Base-by-base conservation (phyloP, 2,888 invertebrate genomes). In the Oscheius sp. region DNA sequence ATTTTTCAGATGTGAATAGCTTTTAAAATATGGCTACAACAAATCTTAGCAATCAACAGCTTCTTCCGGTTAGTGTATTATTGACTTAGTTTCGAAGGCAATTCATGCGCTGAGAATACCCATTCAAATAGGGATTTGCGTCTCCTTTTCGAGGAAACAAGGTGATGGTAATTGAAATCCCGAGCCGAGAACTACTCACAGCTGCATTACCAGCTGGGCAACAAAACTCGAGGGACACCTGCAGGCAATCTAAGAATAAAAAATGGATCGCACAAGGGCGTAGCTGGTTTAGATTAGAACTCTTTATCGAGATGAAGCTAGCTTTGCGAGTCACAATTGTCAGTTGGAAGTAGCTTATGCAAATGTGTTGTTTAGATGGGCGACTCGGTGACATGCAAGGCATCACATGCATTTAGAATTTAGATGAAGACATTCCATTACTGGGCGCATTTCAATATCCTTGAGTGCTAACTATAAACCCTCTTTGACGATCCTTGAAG, bases 401-500 rank as follows among this genome's bases (percentile, higher is more conserved):
- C 61, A 42, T 61, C 61, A 45, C 61, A 61, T 61, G 61, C 61
- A 61, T 61, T 61, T 61, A 61, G 61, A 61, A 61, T 61, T 61
- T 61, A 61, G 61, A 61, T 61, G 61, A 61, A 61, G 61, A 61
- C 61, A 61, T 61, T 61, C 61, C 61, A 61, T 61, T 61, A 45
- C 61, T 61, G 42, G 42, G 31, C 27, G 42, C 55, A 37, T 61
- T 61, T 61, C 61, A 61, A 61, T 61, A 42, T 61, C 61, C 34
- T n/a, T 20, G 34, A 55, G 34, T 33, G 33, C 20, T 12, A 29
- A n/a, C 17, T 17, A 17, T 6, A 17, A 45, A 6, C 25, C 23
- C 25, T 48, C 12, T 12, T n/a, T 5, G 25, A 29, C 34, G 17
- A 33, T 23, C 50, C 48, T 15, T 4, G 15, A 20, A 10, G 37